Conservation (phyloP, 2,797 vertebrate genomes). For the Gadopsis marmoratus region DNA sequence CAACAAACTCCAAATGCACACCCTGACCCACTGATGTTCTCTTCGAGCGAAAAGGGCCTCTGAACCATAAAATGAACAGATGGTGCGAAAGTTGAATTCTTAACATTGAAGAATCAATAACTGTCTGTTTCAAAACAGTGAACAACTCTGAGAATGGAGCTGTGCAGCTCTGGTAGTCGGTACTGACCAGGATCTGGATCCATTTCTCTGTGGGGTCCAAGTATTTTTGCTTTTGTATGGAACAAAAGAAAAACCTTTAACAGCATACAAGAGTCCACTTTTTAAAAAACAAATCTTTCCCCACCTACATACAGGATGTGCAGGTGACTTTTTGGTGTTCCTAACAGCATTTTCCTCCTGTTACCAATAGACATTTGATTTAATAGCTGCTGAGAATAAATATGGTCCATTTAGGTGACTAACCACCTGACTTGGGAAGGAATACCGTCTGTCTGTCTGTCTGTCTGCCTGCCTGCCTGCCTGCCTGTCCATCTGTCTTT, state of each 20-base stretch:
- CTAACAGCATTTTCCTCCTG: background rate
- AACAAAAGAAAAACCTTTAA: slow-evolving; percentile 28
- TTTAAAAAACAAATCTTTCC: background rate
- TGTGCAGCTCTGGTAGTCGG: slow-evolving; percentile 31
- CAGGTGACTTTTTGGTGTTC: background rate
- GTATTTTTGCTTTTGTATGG: slow-evolving; percentile 19
- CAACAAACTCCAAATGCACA: slow-evolving; percentile 69
- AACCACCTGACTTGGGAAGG: slow-evolving; percentile 17
- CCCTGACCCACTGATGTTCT: slow-evolving; percentile 43
- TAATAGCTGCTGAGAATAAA: slow-evolving; percentile 7
- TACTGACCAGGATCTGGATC: slow-evolving; percentile 34
- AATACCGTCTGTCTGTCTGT: slow-evolving; percentile 30
- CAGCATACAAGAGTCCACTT: background rate
- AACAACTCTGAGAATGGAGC: slow-evolving; percentile 55
- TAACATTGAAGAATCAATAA: slow-evolving; percentile 68
- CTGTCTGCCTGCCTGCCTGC: background rate
- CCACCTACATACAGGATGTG: background rate
- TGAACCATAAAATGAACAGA: slow-evolving; percentile 71
- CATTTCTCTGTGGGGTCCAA: slow-evolving; percentile 19
- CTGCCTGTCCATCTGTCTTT: slow-evolving; percentile 35
- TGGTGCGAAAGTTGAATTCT: slow-evolving; percentile 66
- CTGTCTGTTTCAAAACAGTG: slow-evolving; percentile 64
- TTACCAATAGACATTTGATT: slow-evolving; percentile 21
- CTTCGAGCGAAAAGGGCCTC: slow-evolving; percentile 30
- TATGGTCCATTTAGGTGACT: slow-evolving; percentile 14